phyloP scores from a whole-genome alignment of 1,140 invertebrate species.

The Drosophila ananassae region DNA sequence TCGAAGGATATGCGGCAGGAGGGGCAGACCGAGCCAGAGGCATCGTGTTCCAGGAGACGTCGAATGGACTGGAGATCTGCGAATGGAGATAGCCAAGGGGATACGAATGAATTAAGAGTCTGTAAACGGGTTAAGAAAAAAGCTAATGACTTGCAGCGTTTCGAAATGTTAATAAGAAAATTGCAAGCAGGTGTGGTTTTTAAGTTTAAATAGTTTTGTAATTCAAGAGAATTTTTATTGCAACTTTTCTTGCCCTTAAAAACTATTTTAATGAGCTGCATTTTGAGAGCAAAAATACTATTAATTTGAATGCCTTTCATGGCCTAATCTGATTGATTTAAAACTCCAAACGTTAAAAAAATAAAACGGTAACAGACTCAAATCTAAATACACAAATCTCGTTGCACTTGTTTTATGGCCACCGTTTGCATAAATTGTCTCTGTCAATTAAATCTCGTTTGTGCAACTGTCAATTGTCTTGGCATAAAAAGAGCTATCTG shows the following conservation, averaged over 20 bases:
- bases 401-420: constrained; percentile 60
- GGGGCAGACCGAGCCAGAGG: constrained; percentile 88
- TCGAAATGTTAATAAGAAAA: constrained; percentile 29
- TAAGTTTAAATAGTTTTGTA: background rate
- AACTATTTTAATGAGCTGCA: constrained; percentile 20
- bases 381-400: constrained; percentile 42
- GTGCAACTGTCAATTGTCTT: constrained; percentile 70
- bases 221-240: background rate
- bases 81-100: constrained; percentile 74
- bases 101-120: constrained; percentile 20
- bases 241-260: background rate
- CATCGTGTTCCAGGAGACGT: constrained; percentile 82
- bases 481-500: constrained; percentile 33
- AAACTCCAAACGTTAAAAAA: constrained; percentile 1
- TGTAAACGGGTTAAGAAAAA: constrained; percentile 21
- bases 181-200: constrained; percentile 21
- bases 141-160: constrained; percentile 21
- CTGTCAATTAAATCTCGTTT: constrained; percentile 78
- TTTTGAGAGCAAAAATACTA: constrained; percentile 12
- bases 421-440: constrained; percentile 76
- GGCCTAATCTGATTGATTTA: background rate
- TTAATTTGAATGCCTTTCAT: constrained; percentile 16
- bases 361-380: constrained; percentile 27
- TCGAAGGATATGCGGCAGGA: constrained; percentile 96
- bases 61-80: constrained; percentile 90